Conservation (phyloP, 2,888 invertebrate genomes). For the Phengaris arion region DNA sequence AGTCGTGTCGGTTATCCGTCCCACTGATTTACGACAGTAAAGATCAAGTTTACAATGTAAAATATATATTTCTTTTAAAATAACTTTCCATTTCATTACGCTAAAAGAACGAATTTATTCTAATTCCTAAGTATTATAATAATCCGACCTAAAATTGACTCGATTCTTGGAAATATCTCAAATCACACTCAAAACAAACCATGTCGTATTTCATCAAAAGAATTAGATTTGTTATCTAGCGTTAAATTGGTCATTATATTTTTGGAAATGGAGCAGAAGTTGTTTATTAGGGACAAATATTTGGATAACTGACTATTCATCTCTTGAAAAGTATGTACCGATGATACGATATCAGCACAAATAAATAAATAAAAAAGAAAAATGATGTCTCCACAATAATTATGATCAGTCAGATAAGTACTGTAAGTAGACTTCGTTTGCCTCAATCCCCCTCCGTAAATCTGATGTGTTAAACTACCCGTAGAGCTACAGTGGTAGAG, state of each 20-base stretch:
- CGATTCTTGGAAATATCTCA: not conserved
- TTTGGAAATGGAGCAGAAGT: not conserved
- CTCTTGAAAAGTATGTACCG: not conserved
- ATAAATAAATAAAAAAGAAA: not conserved
- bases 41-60: too few species aligned
- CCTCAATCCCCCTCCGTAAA: not conserved
- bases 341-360: not conserved
- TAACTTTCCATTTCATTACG: not conserved
- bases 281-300: slow-evolving; percentile 12
- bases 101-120: slow-evolving; percentile 3
- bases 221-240: slow-evolving; percentile 10
- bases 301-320: not conserved
- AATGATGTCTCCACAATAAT: not conserved
- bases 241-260: not conserved
- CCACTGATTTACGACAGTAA: too few species aligned
- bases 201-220: slow-evolving; percentile 12
- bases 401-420: not conserved
- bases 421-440: not conserved
- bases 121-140: not conserved
- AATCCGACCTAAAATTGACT: not conserved
- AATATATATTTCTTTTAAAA: too few species aligned
- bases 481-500: not conserved
- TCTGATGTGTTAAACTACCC: not conserved
- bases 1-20: too few species aligned
- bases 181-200: slow-evolving; percentile 5